Evolutionary conservation across 2,113 vertebrate genomes (phyloP).

Genomic region (Psophia crepitans): DNA sequence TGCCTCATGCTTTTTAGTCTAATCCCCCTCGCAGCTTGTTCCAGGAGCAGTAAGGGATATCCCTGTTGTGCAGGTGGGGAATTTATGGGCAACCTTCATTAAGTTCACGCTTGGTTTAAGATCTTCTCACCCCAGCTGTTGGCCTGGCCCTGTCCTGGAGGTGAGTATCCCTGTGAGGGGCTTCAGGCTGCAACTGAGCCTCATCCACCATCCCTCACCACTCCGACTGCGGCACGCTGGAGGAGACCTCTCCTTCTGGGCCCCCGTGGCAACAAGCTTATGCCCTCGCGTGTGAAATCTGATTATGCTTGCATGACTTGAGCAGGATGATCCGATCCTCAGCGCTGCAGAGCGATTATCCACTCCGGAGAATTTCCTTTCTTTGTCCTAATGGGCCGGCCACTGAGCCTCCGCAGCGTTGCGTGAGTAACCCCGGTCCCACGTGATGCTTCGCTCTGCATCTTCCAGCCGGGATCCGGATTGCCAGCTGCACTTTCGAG

Average conservation of each 20-base stretch:
- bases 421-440: not conserved
- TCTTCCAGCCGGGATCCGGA: not conserved
- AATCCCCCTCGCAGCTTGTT: not conserved
- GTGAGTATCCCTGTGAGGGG: not conserved
- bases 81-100: not conserved
- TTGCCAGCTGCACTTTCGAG: fast-evolving
- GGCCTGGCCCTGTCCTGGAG: not conserved
- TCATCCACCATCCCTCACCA: not conserved
- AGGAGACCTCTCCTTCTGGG: not conserved
- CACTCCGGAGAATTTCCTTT: not conserved
- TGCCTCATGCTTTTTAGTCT: not conserved
- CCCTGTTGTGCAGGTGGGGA: not conserved
- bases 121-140: not conserved
- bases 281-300: conserved; percentile 4
- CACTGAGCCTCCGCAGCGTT: not conserved
- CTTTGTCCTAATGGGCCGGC: not conserved
- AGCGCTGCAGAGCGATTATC: not conserved
- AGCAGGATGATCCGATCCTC: conserved; percentile 20
- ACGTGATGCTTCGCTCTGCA: not conserved
- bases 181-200: not conserved
- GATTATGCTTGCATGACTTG: conserved; percentile 15
- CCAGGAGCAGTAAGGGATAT: not conserved
- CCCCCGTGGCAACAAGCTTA: not conserved
- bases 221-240: not conserved
- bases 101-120: not conserved